Conservation (phyloP, 1,140 invertebrate genomes). For the Bombus breviceps region DNA sequence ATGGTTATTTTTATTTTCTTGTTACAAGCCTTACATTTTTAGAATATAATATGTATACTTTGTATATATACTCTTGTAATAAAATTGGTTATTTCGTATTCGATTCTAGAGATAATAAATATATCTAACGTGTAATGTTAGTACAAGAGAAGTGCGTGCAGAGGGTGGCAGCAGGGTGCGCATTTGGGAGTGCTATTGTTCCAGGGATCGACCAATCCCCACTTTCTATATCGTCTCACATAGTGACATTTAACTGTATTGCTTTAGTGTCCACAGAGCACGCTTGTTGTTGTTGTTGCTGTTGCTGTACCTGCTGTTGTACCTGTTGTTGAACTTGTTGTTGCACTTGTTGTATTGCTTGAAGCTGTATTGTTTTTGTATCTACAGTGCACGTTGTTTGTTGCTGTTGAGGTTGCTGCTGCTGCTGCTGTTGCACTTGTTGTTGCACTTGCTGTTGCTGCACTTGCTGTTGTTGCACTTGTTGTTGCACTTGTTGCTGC, state of each 20-base stretch:
- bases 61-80: slow-evolving; percentile 82
- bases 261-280: slow-evolving; percentile 81
- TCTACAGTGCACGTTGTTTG: slow-evolving; percentile 74
- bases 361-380: slow-evolving; percentile 73
- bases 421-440: slow-evolving; percentile 64
- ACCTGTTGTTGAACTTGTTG: slow-evolving; percentile 79
- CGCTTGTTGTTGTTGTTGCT: slow-evolving; percentile 77
- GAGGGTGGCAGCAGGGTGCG: slow-evolving; percentile 80
- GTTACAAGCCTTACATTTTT: slow-evolving; percentile 83
- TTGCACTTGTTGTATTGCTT: slow-evolving; percentile 74
- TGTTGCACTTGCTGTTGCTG: slow-evolving; percentile 70
- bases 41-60: slow-evolving; percentile 82
- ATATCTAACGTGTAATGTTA: slow-evolving; percentile 81
- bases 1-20: slow-evolving; percentile 82
- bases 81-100: slow-evolving; percentile 82
- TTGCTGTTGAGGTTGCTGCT: slow-evolving; percentile 69
- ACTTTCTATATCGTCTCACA: slow-evolving; percentile 80
- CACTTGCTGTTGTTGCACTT: slow-evolving; percentile 77
- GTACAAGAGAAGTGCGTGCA: slow-evolving; percentile 82
- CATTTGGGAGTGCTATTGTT: slow-evolving; percentile 76
- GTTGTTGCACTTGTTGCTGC: slow-evolving; percentile 77
- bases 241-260: slow-evolving; percentile 82
- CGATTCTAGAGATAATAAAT: slow-evolving; percentile 82
- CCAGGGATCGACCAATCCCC: slow-evolving; percentile 75
- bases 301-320: slow-evolving; percentile 74